Conservation (phyloP, 2,888 invertebrate species). For the Sarcophaga subvicina region DNA sequence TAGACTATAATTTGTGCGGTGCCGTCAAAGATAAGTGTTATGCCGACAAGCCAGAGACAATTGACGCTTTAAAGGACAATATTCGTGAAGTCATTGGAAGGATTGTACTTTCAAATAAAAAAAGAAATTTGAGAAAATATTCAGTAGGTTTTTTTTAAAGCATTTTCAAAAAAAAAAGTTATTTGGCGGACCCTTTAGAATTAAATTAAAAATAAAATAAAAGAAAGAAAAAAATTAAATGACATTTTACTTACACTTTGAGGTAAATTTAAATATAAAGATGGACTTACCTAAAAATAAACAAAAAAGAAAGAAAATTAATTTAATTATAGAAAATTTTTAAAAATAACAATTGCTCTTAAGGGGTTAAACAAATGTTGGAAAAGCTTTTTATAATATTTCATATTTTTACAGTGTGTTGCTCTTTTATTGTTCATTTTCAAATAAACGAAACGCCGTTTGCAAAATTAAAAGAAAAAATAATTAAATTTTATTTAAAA, state of each 20-base stretch:
- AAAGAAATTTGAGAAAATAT: too few relatives aligned
- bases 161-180: too few relatives aligned
- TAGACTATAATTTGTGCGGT: too few relatives aligned
- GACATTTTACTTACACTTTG: conserved; percentile 44
- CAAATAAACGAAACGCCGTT: conserved; percentile 26
- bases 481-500: neutral
- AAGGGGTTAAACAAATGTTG: conserved; percentile 48
- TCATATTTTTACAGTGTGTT: conserved; percentile 22
- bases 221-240: neutral
- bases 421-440: conserved; percentile 8
- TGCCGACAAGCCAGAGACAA: too few relatives aligned
- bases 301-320: neutral
- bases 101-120: too few relatives aligned
- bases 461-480: neutral
- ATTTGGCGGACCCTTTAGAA: too few relatives aligned
- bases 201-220: neutral
- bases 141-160: too few relatives aligned
- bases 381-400: neutral
- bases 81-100: too few relatives aligned
- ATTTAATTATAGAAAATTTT: neutral
- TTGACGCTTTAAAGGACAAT: too few relatives aligned
- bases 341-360: neutral
- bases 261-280: conserved; percentile 22
- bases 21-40: too few relatives aligned
- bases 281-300: conserved; percentile 66